phyloP scores from a whole-genome alignment of 30 jellyfish, hydroid and myxozoan genomes.

The Cassiopea xamachana region DNA sequence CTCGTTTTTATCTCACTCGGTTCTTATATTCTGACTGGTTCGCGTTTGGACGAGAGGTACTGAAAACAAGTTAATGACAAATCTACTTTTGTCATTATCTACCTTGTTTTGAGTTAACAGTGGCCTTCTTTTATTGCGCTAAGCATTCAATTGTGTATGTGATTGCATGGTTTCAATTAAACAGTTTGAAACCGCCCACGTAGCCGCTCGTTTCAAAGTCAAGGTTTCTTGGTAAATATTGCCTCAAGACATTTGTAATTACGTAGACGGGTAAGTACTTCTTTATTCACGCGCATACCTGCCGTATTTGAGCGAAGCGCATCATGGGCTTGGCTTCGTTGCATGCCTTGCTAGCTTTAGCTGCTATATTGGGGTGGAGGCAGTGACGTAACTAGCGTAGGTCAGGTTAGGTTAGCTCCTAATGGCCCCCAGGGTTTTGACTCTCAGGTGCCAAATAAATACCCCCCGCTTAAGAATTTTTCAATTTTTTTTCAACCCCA shows the following conservation, averaged over 20 bases:
- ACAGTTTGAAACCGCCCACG: neutral
- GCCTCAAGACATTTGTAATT: neutral
- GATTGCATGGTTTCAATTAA: neutral
- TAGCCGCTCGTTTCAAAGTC: neutral
- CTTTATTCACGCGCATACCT: neutral
- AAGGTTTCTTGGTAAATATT: conserved; percentile 1
- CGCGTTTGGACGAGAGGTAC: no score
- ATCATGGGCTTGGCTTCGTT: neutral
- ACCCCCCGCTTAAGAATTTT: no score
- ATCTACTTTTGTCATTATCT: neutral
- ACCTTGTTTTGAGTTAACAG: neutral
- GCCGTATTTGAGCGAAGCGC: neutral
- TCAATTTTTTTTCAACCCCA: no score
- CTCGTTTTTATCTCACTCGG: no score
- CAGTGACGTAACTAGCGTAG: no score
- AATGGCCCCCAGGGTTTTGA: no score
- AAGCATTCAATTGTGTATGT: neutral
- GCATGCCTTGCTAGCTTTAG: neutral
- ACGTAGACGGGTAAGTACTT: neutral
- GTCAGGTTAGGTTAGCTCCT: no score
- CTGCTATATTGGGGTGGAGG: neutral
- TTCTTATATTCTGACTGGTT: no score
- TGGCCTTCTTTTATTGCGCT: neutral
- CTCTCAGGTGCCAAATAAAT: no score
- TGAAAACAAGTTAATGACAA: neutral